These are phyloP conservation scores for Chloebia gouldiae DNA, from an alignment of 2,113 vertebrate genomes.

Conservation along the genomic window DNA sequence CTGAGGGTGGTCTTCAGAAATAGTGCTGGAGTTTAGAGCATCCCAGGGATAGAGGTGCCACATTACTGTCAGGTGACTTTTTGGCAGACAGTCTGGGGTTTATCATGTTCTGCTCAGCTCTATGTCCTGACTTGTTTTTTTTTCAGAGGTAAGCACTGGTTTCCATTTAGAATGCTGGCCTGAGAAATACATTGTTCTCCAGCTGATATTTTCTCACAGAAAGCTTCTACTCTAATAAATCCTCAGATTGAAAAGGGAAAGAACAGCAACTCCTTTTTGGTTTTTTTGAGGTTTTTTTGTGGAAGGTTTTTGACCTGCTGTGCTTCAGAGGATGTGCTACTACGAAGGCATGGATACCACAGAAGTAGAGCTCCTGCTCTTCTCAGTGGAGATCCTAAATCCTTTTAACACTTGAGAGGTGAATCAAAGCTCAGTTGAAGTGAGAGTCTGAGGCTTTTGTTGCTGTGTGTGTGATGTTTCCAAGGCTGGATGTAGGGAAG, in stretches of 20 bases:
- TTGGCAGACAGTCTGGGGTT: background rate
- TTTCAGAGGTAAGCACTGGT: background rate
- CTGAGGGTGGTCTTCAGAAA: background rate
- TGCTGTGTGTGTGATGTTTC: background rate
- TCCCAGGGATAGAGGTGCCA: fast-evolving
- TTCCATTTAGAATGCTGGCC: background rate
- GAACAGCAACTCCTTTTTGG: background rate
- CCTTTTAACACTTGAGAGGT: background rate
- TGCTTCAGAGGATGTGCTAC: background rate
- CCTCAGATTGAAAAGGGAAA: background rate
- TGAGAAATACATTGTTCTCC: background rate
- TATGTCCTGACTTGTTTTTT: background rate
- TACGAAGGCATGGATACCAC: background rate
- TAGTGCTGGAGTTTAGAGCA: background rate
- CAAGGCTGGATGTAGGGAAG: background rate
- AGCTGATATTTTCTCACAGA: background rate
- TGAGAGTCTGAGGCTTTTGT: background rate
- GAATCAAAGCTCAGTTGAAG: background rate
- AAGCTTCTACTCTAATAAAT: background rate
- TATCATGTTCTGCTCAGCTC: background rate
- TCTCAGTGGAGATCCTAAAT: background rate
- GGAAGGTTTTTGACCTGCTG: background rate
- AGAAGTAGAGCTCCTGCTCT: background rate
- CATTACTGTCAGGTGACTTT: fast-evolving
- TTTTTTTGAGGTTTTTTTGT: background rate